phyloP scores from a whole-genome alignment of 2,113 vertebrate species.

The Neogale vison region DNA sequence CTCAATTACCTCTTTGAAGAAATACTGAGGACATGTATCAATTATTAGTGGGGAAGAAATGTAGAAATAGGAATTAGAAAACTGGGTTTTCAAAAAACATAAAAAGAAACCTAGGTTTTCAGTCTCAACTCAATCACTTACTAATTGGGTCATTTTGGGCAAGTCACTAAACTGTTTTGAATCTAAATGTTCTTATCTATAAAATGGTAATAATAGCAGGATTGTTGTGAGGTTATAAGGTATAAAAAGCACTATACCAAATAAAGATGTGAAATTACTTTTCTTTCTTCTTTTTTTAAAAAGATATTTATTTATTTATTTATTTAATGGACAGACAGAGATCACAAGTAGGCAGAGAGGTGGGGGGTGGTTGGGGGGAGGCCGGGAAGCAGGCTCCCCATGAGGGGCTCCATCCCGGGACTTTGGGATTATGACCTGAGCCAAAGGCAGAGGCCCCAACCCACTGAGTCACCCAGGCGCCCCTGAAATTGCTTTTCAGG shows the following conservation, averaged over 20 bases:
- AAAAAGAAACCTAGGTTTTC: not conserved
- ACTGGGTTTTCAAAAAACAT: not conserved
- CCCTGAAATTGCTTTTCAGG: not conserved
- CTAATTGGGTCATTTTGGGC: not conserved
- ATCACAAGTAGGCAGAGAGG: too few relatives aligned
- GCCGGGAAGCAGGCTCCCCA: too few relatives aligned
- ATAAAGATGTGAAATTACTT: not conserved
- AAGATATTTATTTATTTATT: too few relatives aligned
- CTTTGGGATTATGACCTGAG: too few relatives aligned
- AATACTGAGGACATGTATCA: constrained; percentile 34
- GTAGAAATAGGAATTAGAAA: not conserved
- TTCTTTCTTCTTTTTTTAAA: not conserved
- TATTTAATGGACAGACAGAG: too few relatives aligned
- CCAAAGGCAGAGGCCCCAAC: too few relatives aligned
- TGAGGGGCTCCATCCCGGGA: too few relatives aligned
- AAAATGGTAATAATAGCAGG: not conserved
- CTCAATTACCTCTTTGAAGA: constrained; percentile 31
- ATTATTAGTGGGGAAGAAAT: not conserved
- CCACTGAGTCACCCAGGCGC: too few relatives aligned
- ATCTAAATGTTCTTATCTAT: not conserved
- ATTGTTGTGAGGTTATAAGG: not conserved
- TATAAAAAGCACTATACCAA: not conserved
- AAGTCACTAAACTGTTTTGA: not conserved
- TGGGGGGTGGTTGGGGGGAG: rapidly evolving
- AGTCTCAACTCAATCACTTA: not conserved